A percentile compares a stretch with the other conserved stretches of the same genome.
These are phyloP conservation scores for Mesembrinibis cayennensis DNA, from an alignment of 2,113 vertebrate species.

Conservation along the genomic window DNA sequence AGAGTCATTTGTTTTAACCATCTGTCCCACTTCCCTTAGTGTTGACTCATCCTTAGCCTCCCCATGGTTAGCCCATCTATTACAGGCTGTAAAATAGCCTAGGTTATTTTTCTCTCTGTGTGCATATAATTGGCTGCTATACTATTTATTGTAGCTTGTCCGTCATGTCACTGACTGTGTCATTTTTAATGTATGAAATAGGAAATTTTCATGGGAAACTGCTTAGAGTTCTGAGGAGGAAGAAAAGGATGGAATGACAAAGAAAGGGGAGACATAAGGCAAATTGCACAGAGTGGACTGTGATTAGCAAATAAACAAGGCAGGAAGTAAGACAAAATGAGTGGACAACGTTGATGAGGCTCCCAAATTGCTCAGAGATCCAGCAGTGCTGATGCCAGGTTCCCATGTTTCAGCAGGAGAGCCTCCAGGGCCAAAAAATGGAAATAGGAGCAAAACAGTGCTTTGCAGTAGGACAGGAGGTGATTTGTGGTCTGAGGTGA, in stretches of 20 bases:
- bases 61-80: constrained; percentile 15
- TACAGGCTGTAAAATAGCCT: constrained; percentile 15
- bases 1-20: constrained; percentile 55
- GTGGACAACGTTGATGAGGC: neutral
- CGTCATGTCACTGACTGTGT: neutral
- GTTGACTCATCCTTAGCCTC: constrained; percentile 45
- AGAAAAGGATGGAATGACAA: neutral
- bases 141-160: neutral
- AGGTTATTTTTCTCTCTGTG: neutral
- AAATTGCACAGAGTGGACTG: neutral
- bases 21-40: constrained; percentile 33
- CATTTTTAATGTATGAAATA: neutral
- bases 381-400: neutral
- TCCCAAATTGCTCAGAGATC: neutral
- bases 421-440: neutral
- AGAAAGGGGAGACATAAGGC: neutral
- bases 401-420: neutral
- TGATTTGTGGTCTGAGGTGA: neutral
- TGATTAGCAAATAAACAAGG: neutral
- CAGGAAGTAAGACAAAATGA: neutral
- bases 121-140: neutral
- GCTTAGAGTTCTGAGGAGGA: neutral
- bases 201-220: neutral
- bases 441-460: neutral
- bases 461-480: neutral